Evolutionary conservation across 2,888 invertebrate genomes (phyloP), one percentile per base, ranked within the genome.

Genomic region (Neoitamus cyanurus): DNA sequence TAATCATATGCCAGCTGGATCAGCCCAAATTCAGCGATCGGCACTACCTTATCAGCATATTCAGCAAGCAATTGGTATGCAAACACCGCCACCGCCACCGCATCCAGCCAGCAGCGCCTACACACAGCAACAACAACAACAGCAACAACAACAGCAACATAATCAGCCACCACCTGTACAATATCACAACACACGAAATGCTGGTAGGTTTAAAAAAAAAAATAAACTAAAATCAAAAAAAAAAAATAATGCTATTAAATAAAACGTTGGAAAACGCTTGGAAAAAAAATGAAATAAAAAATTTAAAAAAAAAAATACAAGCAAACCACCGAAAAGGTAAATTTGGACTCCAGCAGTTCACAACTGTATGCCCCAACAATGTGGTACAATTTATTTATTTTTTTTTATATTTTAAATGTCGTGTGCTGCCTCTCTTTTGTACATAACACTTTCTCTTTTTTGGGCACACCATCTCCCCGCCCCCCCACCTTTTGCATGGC

Each of bases 151-250:
- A 46, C 28, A 68, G 68, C 58, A 72, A 5, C 73, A 73, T n/a
- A 31, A 25, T 20, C 83, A 83, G 11, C 11, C 78, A 48, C 48
- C n/a, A 68, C 11, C 78, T 13, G 36, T 69, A 77, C 70, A 73
- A 58, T 85, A 70, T 84, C 85, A 84, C 42, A 48, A 82, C 34
- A 25, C 84, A 42, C 82, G 84, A 46, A 72, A 36, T 68, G 69
- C 72, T 68, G 85, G 85, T 85, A 85, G 11, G 85, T 85, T n/a
- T n/a, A n/a, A n/a, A 83, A 20, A 42, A n/a, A 31, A 69, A 42
- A 69, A 31, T 20, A 11, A 25, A 36, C n/a, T 4, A 58, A 5
- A 82, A 20, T 2, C 1, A 34, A 82, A 28, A 58, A 2, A 20
- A 20, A 58, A 58, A 58, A 11, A 42, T 4, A 34, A 25, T 20